Percentiles rank a stretch among this genome's conserved stretches.
phyloP scores from a whole-genome alignment of 2,797 vertebrate genomes.

The Takifugu rubripes region DNA sequence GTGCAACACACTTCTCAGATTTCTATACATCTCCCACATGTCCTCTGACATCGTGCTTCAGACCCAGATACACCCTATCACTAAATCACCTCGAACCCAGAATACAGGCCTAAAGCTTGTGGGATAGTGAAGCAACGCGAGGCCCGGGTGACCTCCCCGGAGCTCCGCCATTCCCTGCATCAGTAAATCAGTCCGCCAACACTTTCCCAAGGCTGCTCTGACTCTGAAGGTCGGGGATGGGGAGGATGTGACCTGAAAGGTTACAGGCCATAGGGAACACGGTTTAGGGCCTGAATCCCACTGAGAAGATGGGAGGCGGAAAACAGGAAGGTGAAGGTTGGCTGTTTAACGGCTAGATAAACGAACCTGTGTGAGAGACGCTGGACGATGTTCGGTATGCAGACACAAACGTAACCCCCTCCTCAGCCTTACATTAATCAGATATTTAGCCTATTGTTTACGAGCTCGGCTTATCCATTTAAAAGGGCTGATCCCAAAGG shows the following conservation, averaged over 20 bases:
- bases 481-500: neutral
- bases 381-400: constrained; percentile 24
- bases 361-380: constrained; percentile 34
- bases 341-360: constrained; percentile 34
- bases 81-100: constrained; percentile 66
- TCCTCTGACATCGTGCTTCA: constrained; percentile 48
- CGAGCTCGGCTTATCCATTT: constrained; percentile 6
- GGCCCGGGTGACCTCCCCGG: constrained; percentile 59
- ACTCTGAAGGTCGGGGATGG: constrained; percentile 59
- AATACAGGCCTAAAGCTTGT: constrained; percentile 44
- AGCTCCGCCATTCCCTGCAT: constrained; percentile 51
- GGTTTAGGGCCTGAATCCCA: constrained; percentile 43
- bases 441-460: neutral
- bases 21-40: constrained; percentile 63
- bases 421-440: neutral
- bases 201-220: constrained; percentile 71
- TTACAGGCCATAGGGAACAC: constrained; percentile 48
- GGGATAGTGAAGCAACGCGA: constrained; percentile 60
- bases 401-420: neutral
- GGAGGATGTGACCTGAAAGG: constrained; percentile 63
- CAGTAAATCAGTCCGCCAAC: constrained; percentile 76
- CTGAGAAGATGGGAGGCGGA: constrained; percentile 37
- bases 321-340: constrained; percentile 12
- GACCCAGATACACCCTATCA: constrained; percentile 53
- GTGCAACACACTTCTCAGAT: constrained; percentile 64